A percentile compares a stretch with the other conserved stretches of the same genome.
phyloP scores from a whole-genome alignment of 2,113 vertebrate species.

The Hydropotes inermis region DNA sequence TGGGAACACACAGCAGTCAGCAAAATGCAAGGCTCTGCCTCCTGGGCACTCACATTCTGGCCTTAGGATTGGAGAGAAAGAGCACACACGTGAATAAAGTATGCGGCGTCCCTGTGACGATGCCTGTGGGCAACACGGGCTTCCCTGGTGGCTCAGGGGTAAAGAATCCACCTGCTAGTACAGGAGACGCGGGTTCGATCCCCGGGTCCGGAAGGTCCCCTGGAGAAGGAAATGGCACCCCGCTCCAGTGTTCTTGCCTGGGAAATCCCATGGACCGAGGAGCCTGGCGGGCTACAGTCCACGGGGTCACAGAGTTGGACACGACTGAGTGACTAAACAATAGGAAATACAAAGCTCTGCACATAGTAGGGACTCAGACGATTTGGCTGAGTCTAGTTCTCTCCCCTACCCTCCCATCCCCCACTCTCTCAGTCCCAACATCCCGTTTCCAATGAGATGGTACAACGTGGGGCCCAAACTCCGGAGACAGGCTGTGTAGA shows the following conservation, averaged over 20 bases:
- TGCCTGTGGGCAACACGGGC: fast-evolving
- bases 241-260: not conserved
- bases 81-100: not conserved
- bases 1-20: not conserved
- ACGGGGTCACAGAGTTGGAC: not conserved
- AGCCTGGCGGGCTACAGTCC: not conserved
- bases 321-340: not conserved
- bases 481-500: not conserved
- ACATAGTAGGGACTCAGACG: not conserved
- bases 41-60: not conserved
- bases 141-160: not conserved
- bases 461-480: not conserved
- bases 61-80: not conserved
- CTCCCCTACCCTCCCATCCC: not conserved
- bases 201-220: not conserved
- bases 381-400: not conserved
- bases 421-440: not conserved
- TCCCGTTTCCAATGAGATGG: not conserved
- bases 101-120: not conserved
- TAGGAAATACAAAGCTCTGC: not conserved
- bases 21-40: not conserved
- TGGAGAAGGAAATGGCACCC: not conserved
- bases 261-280: not conserved
- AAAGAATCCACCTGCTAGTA: not conserved
- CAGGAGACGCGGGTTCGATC: not conserved